Conservation (phyloP, 1,140 invertebrate genomes). For the Zaprionus camerounensis region DNA sequence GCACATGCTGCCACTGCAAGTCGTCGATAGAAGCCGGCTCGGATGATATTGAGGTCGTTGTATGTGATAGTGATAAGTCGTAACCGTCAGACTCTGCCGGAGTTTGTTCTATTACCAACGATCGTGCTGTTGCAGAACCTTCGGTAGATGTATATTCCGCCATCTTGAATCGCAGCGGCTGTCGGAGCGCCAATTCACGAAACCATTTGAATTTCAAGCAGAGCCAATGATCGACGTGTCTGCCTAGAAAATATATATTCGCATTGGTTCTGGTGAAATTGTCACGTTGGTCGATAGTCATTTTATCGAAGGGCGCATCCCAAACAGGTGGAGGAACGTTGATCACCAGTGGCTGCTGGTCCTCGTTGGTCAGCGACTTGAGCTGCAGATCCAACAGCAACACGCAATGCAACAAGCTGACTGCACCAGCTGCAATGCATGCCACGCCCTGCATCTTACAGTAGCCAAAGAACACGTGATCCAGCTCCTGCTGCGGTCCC, state of each 20-base stretch:
- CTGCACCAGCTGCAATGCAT: not conserved
- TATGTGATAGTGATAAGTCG: fast-evolving
- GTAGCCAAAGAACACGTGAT: slow-evolving; percentile 16
- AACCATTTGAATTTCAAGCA: slow-evolving; percentile 25
- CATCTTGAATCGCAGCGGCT: not conserved
- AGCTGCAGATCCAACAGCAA: slow-evolving; percentile 33
- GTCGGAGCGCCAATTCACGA: slow-evolving; percentile 23
- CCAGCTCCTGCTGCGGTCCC: slow-evolving; percentile 19
- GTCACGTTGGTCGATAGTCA: slow-evolving; percentile 14
- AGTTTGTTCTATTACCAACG: not conserved
- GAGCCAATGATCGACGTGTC: slow-evolving; percentile 27
- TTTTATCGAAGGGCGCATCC: not conserved
- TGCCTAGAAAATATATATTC: slow-evolving; percentile 29
- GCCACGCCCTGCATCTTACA: slow-evolving; percentile 28
- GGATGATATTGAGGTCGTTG: not conserved
- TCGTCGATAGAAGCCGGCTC: no score
- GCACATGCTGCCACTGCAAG: no score
- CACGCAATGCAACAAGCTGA: slow-evolving; percentile 14
- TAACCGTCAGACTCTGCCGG: not conserved
- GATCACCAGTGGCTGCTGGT: not conserved
- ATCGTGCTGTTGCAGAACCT: not conserved
- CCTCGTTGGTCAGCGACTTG: slow-evolving; percentile 16
- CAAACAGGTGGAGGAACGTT: not conserved
- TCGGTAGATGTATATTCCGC: not conserved
- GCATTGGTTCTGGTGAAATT: slow-evolving; percentile 18